phyloP scores from a whole-genome alignment of 1,140 invertebrate species.

The Adoxophyes honmai region DNA sequence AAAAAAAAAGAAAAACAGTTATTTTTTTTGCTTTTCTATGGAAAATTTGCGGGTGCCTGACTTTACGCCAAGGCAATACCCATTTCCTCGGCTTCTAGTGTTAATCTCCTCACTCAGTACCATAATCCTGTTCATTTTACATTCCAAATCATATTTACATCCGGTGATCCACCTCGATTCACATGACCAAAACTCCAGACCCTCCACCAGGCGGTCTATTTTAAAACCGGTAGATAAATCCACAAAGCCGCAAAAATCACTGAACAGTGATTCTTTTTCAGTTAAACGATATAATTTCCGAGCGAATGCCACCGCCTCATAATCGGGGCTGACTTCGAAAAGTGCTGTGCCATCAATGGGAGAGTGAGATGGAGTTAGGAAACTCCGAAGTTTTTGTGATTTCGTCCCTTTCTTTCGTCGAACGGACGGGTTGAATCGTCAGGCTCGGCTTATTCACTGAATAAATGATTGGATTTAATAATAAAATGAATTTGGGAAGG shows the following conservation, averaged over 20 bases:
- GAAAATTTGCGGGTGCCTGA: too few species aligned
- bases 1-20: too few species aligned
- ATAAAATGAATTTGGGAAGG: slow-evolving; percentile 14
- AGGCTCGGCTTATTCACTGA: not conserved
- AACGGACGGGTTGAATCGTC: not conserved
- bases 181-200: not conserved
- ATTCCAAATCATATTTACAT: too few species aligned
- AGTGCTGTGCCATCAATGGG: too few species aligned
- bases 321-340: not conserved
- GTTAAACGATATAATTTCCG: slow-evolving; percentile 12
- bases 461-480: slow-evolving; percentile 14
- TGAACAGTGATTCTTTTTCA: slow-evolving; percentile 12
- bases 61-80: too few species aligned
- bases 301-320: slow-evolving; percentile 3
- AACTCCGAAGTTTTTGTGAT: not conserved
- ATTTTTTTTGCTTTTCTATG: too few species aligned
- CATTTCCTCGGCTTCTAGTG: too few species aligned
- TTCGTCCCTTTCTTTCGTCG: not conserved
- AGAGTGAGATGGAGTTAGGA: too few species aligned
- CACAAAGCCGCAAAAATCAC: slow-evolving; percentile 4
- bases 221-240: not conserved
- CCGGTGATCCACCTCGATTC: too few species aligned
- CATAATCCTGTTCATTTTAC: too few species aligned
- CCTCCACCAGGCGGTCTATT: not conserved
- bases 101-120: too few species aligned